These are phyloP conservation scores for Hydriomena furcata DNA, from an alignment of 2,888 invertebrate genomes.

Conservation along the genomic window DNA sequence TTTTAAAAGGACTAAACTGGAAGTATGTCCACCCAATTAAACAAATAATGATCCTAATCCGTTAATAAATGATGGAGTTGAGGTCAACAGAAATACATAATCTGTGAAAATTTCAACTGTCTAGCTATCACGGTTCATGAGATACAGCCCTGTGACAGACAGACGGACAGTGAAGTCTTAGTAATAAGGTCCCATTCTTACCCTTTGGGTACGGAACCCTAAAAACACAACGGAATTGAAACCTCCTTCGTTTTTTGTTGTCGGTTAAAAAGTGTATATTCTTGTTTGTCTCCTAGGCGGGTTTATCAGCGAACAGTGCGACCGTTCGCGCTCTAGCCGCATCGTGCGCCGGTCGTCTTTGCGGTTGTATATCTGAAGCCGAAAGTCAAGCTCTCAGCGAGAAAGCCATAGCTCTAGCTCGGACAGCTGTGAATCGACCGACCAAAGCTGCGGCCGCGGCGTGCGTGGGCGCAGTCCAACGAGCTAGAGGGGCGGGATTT, in stretches of 20 bases:
- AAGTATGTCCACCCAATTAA: too few species aligned
- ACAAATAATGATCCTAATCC: too few species aligned
- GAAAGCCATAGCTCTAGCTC: conserved; percentile 59
- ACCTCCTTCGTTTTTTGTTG: neutral
- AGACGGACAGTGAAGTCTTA: too few species aligned
- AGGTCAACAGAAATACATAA: too few species aligned
- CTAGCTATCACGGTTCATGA: too few species aligned
- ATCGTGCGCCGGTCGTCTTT: conserved; percentile 95
- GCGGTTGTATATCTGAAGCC: conserved; percentile 61
- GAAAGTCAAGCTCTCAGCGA: conserved; percentile 68
- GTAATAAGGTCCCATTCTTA: too few species aligned
- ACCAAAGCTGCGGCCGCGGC: conserved; percentile 80
- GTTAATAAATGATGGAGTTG: too few species aligned
- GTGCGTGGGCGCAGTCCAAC: conserved; percentile 97
- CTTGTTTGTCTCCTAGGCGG: conserved; percentile 72
- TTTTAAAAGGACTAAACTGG: too few species aligned
- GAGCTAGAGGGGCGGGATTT: conserved; percentile 97
- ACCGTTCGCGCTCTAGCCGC: conserved; percentile 96
- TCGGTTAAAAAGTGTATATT: neutral
- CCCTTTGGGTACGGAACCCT: too few species aligned
- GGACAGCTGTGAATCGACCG: conserved; percentile 50
- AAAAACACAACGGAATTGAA: too few species aligned
- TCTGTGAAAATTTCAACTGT: too few species aligned
- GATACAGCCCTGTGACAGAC: too few species aligned
- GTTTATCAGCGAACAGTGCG: conserved; percentile 89